phyloP scores from a whole-genome alignment of 2,797 vertebrate genomes.

The Sciurus carolinensis region DNA sequence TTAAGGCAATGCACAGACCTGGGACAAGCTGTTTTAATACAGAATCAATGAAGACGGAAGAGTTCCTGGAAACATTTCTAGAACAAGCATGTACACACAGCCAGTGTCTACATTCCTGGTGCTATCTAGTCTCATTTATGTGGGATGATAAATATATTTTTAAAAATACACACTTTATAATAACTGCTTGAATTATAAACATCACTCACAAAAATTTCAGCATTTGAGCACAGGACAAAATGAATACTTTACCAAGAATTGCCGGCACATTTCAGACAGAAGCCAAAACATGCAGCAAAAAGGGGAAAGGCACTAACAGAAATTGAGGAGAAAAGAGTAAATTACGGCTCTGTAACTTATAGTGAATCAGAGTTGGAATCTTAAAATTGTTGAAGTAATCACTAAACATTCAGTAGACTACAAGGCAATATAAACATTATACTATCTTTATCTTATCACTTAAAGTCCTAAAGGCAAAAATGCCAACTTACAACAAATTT shows the following conservation, averaged over 20 bases:
- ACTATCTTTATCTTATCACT: conserved; percentile 52
- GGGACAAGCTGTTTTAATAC: not conserved
- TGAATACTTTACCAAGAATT: conserved; percentile 79
- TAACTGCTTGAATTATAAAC: conserved; percentile 15
- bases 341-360: conserved; percentile 68
- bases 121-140: conserved; percentile 34
- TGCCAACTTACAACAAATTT: conserved; percentile 10
- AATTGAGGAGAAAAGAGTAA: conserved; percentile 76
- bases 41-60: not conserved
- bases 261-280: conserved; percentile 83
- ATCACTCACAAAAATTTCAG: conserved; percentile 61
- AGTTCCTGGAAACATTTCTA: conserved; percentile 71
- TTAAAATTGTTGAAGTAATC: conserved; percentile 64
- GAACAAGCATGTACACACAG: conserved; percentile 67
- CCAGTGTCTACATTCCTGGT: conserved; percentile 56
- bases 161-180: conserved; percentile 1
- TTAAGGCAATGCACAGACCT: conserved; percentile 43
- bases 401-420: conserved; percentile 69
- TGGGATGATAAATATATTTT: conserved; percentile 40
- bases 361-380: conserved; percentile 68
- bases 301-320: conserved; percentile 82
- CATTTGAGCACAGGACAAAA: conserved; percentile 75
- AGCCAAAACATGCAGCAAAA: conserved; percentile 81
- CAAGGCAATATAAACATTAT: conserved; percentile 50
- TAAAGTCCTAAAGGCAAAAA: conserved; percentile 70